Evolutionary conservation across 2,888 invertebrate species (phyloP), one percentile per base, ranked within the genome.

Genomic region (Cataglyphis albicans): DNA sequence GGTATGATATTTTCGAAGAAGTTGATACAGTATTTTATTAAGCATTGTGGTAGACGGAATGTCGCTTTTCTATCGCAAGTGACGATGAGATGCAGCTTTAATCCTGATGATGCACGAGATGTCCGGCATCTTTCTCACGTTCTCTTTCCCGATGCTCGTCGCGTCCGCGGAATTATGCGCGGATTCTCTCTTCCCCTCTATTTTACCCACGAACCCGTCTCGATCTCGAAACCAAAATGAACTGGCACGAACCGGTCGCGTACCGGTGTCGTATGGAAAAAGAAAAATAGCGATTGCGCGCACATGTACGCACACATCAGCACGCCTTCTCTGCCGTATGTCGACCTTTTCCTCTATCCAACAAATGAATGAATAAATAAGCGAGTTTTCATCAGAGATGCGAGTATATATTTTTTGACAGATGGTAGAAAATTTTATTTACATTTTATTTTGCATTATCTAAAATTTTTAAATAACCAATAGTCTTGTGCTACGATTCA

Each of bases 221-320:
- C 32, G 57, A 57, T 52, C 72, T 35, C n/a, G 55, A 64, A 85
- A 85, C 80, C 63, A 65, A 57, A 73, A 65, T 68, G 74, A 86
- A 81, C 83, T 85, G 72, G 86, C 75, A 73, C 80, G 85, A 86
- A 70, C 86, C 86, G 74, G 85, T 83, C 61, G 38, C 44, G 32
- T 59, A 75, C 81, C 67, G 82, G 76, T 80, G 41, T 74, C 73
- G 57, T 73, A 57, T 63, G 44, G 25, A 52, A 67, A 61, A 72
- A 41, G 29, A 83, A 63, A 75, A 63, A 44, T 55, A 83, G 44
- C 41, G 29, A 61, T 61, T 61, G 15, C 38, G 41, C 52, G 63
- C 44, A 59, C 35, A 25, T 35, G 35, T 55, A 55, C n/a, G 64
- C 83, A 64, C 38, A 44, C 61, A 65, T 63, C 55, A 44, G 64